Evolutionary conservation across 2,888 invertebrate species (phyloP), one percentile per base, ranked within the genome.

Genomic region (Caenorhabditis sp.): DNA sequence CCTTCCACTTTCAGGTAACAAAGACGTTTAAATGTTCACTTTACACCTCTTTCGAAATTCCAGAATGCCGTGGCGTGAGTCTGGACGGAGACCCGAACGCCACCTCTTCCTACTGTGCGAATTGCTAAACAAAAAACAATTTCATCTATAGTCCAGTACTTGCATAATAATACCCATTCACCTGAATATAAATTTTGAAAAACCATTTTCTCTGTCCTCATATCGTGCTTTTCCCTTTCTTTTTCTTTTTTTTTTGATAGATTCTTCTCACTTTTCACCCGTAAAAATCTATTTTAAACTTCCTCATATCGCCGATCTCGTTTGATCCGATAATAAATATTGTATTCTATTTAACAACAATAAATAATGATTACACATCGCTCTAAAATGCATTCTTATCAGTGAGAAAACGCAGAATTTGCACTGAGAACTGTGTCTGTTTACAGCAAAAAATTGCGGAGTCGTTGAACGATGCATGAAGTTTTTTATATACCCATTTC

Each of bases 11-110:
- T 61, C 76, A 24, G 70, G 74, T 74, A 11, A 3, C 26, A 30
- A n/a, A n/a, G n/a, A n/a, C 52, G 24, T 22, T 48, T 4, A 2
- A 27, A 13, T 32, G 17, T 15, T 41, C 30, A 30, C 30, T 30
- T 7, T 9, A 35, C 6, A 22, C 2, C 5, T 30, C 22, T 20
- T 46, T 8, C 13, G 8, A 22, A 39, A 46, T 66, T 55, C n/a
- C 62, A 50, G 84, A 82, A 65, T 82, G 82, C 37, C 80, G 84
- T 24, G 84, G 82, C 24, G 77, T 82, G 7, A 82, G 79, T 37
- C 81, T 88, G 11, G 86, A 88, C 58, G 82, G 81, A 24, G 86
- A 86, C 22, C 68, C 79, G 27, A 78, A 85, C 11, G 83, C 85
- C 1, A 63, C 74, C n/a, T 52, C 74, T 4, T 68, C 78, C 35